Evolutionary conservation across 2,113 vertebrate genomes (phyloP).

Genomic region (Gobio gobio): DNA sequence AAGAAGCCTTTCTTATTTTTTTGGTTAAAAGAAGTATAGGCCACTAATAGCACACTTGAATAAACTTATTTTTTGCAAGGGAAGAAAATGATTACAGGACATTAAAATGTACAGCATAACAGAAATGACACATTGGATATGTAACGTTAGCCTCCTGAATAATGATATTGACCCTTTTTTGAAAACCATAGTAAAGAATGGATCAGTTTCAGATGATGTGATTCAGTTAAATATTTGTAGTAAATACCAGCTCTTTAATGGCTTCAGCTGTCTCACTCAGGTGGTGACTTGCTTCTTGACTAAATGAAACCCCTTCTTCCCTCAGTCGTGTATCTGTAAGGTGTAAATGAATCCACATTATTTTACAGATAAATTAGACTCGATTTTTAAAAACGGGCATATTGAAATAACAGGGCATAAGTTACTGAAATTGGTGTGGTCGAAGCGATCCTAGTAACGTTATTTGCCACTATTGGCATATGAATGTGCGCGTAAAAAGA

Average conservation of each 20-base stretch:
- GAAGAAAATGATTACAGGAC: neutral
- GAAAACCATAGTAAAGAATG: neutral
- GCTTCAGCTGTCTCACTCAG: slow-evolving; percentile 73
- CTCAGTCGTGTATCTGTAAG: slow-evolving; percentile 74
- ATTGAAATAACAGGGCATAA: slow-evolving; percentile 45
- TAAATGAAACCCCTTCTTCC: slow-evolving; percentile 71
- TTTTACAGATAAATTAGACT: neutral
- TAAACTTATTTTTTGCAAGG: too few relatives aligned
- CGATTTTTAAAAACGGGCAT: too few relatives aligned
- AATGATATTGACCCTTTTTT: neutral
- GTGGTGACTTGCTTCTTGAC: slow-evolving; percentile 71
- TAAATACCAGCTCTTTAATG: slow-evolving; percentile 76
- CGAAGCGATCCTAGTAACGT: neutral
- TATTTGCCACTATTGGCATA: neutral
- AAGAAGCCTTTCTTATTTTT: too few relatives aligned
- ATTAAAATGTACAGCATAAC: neutral
- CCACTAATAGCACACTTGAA: too few relatives aligned
- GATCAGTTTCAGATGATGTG: neutral
- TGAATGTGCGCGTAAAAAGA: neutral
- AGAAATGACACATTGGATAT: neutral
- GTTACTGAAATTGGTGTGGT: slow-evolving; percentile 53
- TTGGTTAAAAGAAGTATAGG: too few relatives aligned
- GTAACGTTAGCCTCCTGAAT: neutral
- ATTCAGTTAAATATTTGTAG: neutral
- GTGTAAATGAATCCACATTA: neutral